Percentiles rank a stretch among this genome's conserved stretches.
phyloP scores from a whole-genome alignment of 1,140 invertebrate species.

The Panulirus ornatus region DNA sequence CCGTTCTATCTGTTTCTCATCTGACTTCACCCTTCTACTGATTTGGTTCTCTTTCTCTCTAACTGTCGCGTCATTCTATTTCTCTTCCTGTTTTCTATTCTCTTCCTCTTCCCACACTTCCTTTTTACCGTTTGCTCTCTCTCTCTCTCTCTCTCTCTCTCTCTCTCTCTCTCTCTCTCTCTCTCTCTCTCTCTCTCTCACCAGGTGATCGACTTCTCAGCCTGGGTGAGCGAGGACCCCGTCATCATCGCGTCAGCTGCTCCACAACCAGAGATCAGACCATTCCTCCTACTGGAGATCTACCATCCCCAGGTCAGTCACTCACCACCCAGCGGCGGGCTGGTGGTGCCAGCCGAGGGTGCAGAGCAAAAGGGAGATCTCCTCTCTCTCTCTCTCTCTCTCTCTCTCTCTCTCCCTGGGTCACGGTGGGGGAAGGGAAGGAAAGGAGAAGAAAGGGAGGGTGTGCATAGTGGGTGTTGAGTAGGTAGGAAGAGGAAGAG shows the following conservation, averaged over 20 bases:
- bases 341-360: neutral
- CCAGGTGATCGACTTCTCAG: conserved; percentile 54
- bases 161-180: neutral
- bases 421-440: neutral
- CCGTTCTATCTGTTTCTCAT: neutral
- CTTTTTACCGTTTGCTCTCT: neutral
- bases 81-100: neutral
- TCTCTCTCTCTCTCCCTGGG: too few species aligned
- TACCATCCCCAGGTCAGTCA: conserved; percentile 17
- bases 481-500: neutral
- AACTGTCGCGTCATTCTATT: too few species aligned
- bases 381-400: too few species aligned
- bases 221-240: conserved; percentile 55
- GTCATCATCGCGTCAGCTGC: conserved; percentile 46
- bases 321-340: neutral
- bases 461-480: neutral
- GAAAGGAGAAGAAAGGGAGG: neutral
- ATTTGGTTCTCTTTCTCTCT: too few species aligned
- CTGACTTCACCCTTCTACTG: neutral
- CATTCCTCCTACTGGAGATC: conserved; percentile 49
- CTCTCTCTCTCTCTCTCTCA: neutral
- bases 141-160: neutral
- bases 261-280: conserved; percentile 16
- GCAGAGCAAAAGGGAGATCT: too few species aligned
- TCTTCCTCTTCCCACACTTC: neutral